Evolutionary conservation across 2,113 vertebrate species (phyloP), one percentile per base, ranked within the genome.

Genomic region (Dunckerocampus dactyliophorus): DNA sequence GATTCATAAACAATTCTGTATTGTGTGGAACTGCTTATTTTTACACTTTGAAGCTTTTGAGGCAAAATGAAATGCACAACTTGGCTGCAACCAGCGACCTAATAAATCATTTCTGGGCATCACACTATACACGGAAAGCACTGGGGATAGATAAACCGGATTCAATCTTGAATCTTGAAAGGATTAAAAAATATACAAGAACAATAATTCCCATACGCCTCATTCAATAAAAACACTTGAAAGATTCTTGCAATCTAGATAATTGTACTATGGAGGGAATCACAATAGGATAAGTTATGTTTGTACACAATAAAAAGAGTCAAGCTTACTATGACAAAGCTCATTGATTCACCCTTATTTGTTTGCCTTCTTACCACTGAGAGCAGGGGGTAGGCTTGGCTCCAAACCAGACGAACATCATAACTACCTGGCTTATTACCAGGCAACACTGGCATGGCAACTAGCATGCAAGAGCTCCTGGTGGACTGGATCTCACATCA

Each of bases 401-500:
- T 37, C 57, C 31, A 49, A 37, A 21, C 42, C 12, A 63, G 45
- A 86, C 71, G 80, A 75, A 76, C 67, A 63, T 62, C 12, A 43
- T 19, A 22, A 9, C 54, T 34, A 71, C 10, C 24, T n/a, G 12
- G 43, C 59, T 71, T 74, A 76, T 80, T 61, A 76, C 77, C 63
- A 79, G 62, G 72, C 61, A 83, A 80, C 65, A 70, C 58, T 66
- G 76, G 72, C 79, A 82, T 82, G 56, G 85, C 79, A 85, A 87
- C 80, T 13, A 12, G 60, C 47, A 59, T 49, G 56, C 71, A 77
- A 61, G 58, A 55, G 65, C 56, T 50, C 73, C 69, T 66, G 75
- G 76, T 72, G 57, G 69, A 80, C 28, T 13, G 37, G 55, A 34
- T 2, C 15, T 5, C 31, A 15, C 22, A 8, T n/a, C 1, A 3